phyloP scores from a whole-genome alignment of 2,797 vertebrate genomes.

The Lateolabrax maculatus region DNA sequence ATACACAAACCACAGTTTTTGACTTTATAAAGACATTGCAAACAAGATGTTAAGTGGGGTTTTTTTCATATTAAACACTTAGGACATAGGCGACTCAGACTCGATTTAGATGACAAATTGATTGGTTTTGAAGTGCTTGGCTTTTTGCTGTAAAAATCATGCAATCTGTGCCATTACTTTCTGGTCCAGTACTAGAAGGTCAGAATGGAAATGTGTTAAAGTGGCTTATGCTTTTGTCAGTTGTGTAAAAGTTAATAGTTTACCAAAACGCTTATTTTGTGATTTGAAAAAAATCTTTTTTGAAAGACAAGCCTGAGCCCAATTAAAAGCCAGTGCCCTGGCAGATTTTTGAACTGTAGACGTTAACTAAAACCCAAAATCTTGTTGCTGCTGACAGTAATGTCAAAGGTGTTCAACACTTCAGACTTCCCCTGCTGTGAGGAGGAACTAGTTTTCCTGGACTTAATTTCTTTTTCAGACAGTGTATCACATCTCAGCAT shows the following conservation, averaged over 20 bases:
- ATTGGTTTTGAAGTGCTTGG: too few relatives aligned
- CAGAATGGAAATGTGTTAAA: background rate
- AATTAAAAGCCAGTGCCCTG: background rate
- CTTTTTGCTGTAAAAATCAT: background rate
- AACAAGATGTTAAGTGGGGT: background rate
- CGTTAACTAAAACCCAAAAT: slow-evolving; percentile 6
- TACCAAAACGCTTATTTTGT: background rate
- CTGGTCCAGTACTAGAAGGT: too few relatives aligned
- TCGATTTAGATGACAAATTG: background rate
- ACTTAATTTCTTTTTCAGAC: slow-evolving; percentile 6
- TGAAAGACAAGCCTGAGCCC: background rate
- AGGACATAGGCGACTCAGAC: background rate
- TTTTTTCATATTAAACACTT: background rate
- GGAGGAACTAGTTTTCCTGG: slow-evolving; percentile 1
- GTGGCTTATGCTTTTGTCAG: background rate
- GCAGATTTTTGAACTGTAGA: slow-evolving; percentile 6
- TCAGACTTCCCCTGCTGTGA: slow-evolving; percentile 11
- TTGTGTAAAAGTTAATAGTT: background rate
- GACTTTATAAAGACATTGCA: background rate
- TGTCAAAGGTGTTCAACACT: slow-evolving; percentile 9
- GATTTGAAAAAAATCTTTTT: slow-evolving; percentile 3
- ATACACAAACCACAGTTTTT: background rate
- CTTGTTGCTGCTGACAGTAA: slow-evolving; percentile 8
- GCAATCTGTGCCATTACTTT: background rate
- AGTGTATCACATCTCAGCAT: background rate